Percentiles rank a stretch among this genome's conserved stretches.
phyloP scores from a whole-genome alignment of 2,113 vertebrate species.

The Pelodiscus sinensis region DNA sequence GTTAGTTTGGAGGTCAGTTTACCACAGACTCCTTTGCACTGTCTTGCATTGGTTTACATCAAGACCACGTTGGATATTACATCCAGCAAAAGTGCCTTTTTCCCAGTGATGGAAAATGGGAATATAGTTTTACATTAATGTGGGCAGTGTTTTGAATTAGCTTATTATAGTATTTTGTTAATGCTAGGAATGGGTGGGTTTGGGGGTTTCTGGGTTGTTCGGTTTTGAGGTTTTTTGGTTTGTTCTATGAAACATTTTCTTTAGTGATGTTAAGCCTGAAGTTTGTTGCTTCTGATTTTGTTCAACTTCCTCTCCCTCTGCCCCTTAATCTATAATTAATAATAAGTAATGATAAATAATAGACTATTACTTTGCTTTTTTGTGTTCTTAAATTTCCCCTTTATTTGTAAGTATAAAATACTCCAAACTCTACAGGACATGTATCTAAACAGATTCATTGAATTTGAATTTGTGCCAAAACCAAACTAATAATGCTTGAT shows the following conservation, averaged over 20 bases:
- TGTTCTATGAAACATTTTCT: not conserved
- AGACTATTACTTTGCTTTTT: not conserved
- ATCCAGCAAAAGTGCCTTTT: not conserved
- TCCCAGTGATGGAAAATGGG: constrained; percentile 17
- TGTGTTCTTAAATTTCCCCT: not conserved
- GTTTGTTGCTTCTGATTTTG: not conserved
- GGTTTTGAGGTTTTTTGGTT: not conserved
- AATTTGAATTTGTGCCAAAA: not conserved
- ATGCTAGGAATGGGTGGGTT: not conserved
- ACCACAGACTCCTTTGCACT: not conserved
- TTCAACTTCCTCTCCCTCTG: not conserved
- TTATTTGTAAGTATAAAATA: constrained; percentile 10
- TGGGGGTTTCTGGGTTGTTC: not conserved
- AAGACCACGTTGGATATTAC: not conserved
- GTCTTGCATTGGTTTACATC: not conserved
- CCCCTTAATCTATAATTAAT: not conserved
- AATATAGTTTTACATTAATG: constrained; percentile 35
- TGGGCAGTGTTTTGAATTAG: constrained; percentile 2
- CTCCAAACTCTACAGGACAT: not conserved
- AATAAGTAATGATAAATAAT: not conserved
- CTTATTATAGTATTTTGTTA: constrained; percentile 21
- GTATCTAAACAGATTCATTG: not conserved
- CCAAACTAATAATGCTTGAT: not conserved
- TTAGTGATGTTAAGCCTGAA: not conserved
- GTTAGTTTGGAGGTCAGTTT: not conserved